These are phyloP conservation scores for Scrobipalpa atriplicella DNA, from an alignment of 2,888 invertebrate species.

Conservation along the genomic window DNA sequence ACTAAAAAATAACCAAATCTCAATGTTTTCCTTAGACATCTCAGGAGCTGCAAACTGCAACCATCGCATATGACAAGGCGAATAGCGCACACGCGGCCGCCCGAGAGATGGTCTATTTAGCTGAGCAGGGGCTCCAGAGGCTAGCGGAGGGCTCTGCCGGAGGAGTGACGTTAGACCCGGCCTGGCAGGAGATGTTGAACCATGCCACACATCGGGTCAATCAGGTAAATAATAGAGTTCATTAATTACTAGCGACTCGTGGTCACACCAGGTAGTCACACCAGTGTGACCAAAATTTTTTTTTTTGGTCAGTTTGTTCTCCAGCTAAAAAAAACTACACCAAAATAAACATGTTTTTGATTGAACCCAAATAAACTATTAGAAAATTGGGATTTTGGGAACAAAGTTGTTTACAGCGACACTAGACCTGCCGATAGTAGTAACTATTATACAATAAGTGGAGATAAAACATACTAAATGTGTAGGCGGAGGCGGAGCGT, in stretches of 20 bases:
- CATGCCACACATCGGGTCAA: slow-evolving; percentile 94
- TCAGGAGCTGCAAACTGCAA: slow-evolving; percentile 92
- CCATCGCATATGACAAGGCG: slow-evolving; percentile 90
- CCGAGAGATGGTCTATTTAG: slow-evolving; percentile 91
- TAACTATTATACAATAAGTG: no score
- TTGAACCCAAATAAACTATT: no score
- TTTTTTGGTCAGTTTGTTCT: no score
- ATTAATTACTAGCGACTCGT: no score
- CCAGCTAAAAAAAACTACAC: no score
- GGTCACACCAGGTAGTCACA: no score
- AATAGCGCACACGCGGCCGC: slow-evolving; percentile 96
- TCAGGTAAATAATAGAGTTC: no score
- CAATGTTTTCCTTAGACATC: slow-evolving; percentile 82
- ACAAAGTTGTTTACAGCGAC: no score
- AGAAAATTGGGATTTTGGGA: no score
- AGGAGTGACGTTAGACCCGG: slow-evolving; percentile 90
- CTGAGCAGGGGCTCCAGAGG: slow-evolving; percentile 84
- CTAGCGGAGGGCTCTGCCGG: slow-evolving; percentile 79
- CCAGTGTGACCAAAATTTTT: no score
- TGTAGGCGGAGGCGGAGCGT: slow-evolving; percentile 90
- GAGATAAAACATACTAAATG: neutral
- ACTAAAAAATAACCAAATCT: neutral
- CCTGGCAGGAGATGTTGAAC: slow-evolving; percentile 98
- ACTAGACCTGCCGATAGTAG: no score
- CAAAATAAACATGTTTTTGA: no score